A percentile compares a stretch with the other conserved stretches of the same genome.
Conservation (phyloP, 2,797 vertebrate species). For the Prionace glauca region DNA sequence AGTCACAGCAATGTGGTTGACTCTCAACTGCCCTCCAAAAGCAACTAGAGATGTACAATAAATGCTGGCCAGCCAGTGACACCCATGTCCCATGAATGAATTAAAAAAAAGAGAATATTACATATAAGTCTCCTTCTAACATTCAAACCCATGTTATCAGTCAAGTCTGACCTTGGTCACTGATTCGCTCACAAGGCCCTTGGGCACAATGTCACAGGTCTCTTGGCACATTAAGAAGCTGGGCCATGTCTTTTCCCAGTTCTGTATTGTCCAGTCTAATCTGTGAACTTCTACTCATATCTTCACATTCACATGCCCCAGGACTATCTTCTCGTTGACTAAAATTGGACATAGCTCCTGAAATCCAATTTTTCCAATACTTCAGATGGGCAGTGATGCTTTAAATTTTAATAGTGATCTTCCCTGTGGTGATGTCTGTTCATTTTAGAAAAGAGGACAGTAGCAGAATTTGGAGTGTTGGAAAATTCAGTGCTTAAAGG, state of each 20-base stretch:
- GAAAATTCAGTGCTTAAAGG: neutral
- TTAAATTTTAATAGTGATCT: neutral
- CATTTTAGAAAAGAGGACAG: neutral
- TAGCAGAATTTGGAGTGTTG: neutral
- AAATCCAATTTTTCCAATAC: neutral
- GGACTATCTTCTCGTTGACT: neutral
- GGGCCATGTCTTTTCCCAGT: neutral
- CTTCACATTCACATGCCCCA: neutral
- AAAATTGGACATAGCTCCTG: neutral
- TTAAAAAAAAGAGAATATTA: no score
- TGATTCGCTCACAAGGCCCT: neutral
- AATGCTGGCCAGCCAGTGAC: no score
- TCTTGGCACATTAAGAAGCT: neutral
- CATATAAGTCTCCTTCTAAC: neutral
- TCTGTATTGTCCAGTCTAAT: neutral
- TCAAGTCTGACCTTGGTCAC: no score
- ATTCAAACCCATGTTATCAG: neutral
- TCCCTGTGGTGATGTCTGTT: neutral
- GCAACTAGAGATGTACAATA: no score
- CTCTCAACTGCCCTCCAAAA: no score
- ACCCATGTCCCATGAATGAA: no score
- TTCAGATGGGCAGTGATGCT: neutral
- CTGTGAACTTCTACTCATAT: neutral
- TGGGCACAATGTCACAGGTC: neutral
- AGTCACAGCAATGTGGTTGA: no score